Evolutionary conservation across 2,888 invertebrate genomes (phyloP).

Genomic region (Nineta flava): DNA sequence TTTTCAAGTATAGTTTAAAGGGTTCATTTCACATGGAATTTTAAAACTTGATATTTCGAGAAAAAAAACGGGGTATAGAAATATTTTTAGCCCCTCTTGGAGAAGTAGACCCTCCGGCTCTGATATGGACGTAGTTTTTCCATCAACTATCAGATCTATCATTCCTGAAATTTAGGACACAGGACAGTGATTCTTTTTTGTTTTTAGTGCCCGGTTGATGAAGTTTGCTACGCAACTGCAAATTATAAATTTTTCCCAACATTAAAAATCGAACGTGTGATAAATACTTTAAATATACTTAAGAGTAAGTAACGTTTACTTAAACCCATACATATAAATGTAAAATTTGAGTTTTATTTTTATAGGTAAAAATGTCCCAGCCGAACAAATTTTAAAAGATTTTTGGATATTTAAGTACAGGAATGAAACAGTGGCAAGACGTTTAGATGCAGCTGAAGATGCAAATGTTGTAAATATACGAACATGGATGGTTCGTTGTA

Average conservation of each 20-base stretch:
- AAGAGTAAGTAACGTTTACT: slow-evolving; percentile 8
- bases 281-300: slow-evolving; percentile 11
- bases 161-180: no score
- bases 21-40: no score
- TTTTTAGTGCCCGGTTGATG: slow-evolving; percentile 17
- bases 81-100: no score
- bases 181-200: not conserved
- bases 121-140: no score
- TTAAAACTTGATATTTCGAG: no score
- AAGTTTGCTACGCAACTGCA: slow-evolving; percentile 15
- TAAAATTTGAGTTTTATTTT: slow-evolving; percentile 4
- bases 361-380: slow-evolving; percentile 22
- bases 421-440: slow-evolving; percentile 17
- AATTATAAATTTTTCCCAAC: slow-evolving; percentile 13
- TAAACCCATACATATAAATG: not conserved
- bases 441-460: slow-evolving; percentile 21
- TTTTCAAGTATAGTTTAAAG: no score
- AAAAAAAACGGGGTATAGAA: no score
- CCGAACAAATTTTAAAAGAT: slow-evolving; percentile 25
- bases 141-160: no score
- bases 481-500: slow-evolving; percentile 32
- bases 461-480: slow-evolving; percentile 24
- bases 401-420: slow-evolving; percentile 29
- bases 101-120: no score
- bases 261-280: slow-evolving; percentile 12